A percentile compares a stretch with the other conserved stretches of the same genome.
Evolutionary conservation across 2,797 vertebrate species (phyloP).

Genomic region (Acanthis flammea): DNA sequence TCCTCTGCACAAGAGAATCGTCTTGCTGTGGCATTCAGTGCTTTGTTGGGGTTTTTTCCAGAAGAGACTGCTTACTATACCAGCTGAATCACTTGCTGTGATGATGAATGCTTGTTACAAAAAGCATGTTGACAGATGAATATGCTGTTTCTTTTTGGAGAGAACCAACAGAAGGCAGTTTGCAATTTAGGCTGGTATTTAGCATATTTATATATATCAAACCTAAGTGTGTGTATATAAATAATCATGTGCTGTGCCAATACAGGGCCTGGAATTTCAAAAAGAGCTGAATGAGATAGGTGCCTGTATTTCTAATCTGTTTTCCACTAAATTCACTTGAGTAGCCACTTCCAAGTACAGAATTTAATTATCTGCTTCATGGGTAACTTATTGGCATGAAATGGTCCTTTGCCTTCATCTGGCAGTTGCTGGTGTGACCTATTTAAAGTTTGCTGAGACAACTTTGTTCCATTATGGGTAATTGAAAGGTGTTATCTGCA

Average conservation of each 20-base stretch:
- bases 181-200: not conserved
- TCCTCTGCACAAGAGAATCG: not conserved
- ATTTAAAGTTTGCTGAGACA: not conserved
- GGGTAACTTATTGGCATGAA: not conserved
- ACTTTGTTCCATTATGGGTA: not conserved
- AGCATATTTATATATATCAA: conserved; percentile 3
- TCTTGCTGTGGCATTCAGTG: not conserved
- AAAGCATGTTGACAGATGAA: conserved; percentile 34
- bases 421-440: not conserved
- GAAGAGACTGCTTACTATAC: not conserved
- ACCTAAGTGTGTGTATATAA: not conserved
- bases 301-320: not conserved
- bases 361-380: not conserved
- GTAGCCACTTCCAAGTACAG: not conserved
- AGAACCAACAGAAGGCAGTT: conserved; percentile 8
- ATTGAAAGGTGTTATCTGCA: not conserved
- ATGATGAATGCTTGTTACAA: not conserved
- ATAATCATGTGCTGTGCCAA: not conserved
- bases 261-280: not conserved
- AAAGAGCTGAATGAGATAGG: not conserved
- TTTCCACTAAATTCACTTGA: not conserved
- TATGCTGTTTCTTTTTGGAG: not conserved
- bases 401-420: not conserved
- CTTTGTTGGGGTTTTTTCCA: not conserved
- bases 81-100: conserved; percentile 17